Evolutionary conservation across 2,888 invertebrate genomes (phyloP).

Genomic region (Lithophane socia): DNA sequence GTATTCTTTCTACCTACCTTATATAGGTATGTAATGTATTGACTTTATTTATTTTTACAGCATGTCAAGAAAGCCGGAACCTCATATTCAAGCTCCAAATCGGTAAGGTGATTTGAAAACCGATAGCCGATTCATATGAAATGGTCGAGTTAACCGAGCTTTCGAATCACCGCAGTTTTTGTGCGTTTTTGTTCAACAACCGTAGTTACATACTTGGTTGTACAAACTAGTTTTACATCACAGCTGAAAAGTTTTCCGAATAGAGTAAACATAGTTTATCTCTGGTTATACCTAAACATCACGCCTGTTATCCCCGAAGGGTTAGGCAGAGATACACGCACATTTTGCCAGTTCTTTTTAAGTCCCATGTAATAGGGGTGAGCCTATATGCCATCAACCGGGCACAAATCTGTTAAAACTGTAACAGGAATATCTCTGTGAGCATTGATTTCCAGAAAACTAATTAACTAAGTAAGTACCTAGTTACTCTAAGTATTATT

Average conservation of each 20-base stretch:
- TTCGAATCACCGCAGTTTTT: slow-evolving; percentile 2
- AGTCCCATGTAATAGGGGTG: no score
- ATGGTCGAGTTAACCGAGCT: background rate
- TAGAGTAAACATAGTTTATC: background rate
- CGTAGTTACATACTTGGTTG: slow-evolving; percentile 4
- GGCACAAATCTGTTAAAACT: no score
- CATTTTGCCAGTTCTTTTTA: no score
- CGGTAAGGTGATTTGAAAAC: background rate
- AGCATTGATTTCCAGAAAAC: background rate
- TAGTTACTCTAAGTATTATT: background rate
- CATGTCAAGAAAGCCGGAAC: background rate
- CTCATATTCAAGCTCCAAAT: no score
- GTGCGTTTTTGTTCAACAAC: background rate
- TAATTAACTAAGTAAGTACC: background rate
- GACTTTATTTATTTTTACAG: background rate
- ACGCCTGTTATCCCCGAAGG: no score
- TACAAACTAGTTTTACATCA: slow-evolving; percentile 8
- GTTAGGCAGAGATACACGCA: no score
- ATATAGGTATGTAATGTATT: background rate
- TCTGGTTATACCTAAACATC: background rate
- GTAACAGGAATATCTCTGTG: background rate
- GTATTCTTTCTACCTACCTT: background rate
- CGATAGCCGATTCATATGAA: background rate
- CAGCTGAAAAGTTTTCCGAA: background rate
- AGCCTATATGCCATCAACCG: no score